A percentile compares a stretch with the other conserved stretches of the same genome.
Evolutionary conservation across 2,113 vertebrate species (phyloP).

Genomic region (Jacana jacana): DNA sequence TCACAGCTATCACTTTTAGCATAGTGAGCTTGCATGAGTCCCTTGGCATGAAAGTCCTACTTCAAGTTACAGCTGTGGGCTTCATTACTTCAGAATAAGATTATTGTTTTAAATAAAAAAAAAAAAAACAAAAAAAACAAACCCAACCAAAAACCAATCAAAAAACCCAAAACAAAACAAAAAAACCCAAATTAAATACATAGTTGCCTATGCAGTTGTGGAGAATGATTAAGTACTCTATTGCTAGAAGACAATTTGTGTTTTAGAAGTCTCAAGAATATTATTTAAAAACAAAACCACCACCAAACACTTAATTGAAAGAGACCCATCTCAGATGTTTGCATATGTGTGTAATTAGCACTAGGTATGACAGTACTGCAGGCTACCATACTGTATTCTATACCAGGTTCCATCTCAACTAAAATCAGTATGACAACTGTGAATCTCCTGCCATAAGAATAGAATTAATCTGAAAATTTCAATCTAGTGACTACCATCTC

Average conservation of each 20-base stretch:
- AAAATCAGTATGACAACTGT: neutral
- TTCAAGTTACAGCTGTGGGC: neutral
- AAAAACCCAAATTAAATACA: neutral
- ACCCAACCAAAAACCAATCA: too few species aligned
- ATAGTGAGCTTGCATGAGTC: neutral
- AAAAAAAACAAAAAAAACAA: neutral
- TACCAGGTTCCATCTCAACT: neutral
- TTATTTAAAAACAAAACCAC: neutral
- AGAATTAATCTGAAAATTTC: neutral
- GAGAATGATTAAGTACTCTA: neutral
- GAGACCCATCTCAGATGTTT: neutral
- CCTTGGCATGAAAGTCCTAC: neutral
- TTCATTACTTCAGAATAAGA: neutral
- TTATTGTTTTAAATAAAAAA: neutral
- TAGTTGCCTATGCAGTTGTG: neutral
- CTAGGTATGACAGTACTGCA: neutral
- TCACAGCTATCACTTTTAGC: neutral
- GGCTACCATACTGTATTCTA: neutral
- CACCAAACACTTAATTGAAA: neutral
- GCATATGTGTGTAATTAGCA: neutral
- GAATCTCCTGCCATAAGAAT: neutral
- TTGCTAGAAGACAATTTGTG: neutral
- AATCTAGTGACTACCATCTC: neutral
- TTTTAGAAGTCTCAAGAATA: neutral
- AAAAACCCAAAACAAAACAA: too few species aligned